Base-by-base conservation (phyloP, 2,888 invertebrate species). In the Apodemia mormo region DNA sequence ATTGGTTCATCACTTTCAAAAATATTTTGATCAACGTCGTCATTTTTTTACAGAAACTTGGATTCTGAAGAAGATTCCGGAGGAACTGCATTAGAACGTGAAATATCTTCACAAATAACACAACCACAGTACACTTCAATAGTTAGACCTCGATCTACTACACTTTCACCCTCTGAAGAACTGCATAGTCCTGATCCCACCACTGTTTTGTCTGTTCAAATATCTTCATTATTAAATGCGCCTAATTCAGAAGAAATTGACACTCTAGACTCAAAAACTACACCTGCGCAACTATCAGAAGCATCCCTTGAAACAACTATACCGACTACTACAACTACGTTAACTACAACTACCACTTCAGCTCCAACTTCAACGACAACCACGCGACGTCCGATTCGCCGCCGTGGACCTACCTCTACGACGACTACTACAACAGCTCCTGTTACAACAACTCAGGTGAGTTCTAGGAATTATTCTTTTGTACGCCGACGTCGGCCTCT, bases 401-500 rank as follows among this genome's bases (percentile, higher is more conserved):
- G 88, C 45, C 77, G 88, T 68, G 86, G 86, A 1, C 79, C 88
- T 12, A 80, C 81, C 14, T 83, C 76, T 10, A 71, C 78, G 3
- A 54, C 69, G 29, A 74, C 77, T 0, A 80, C 86, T 2, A 82
- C 85, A 22, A 78, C 86, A n/a, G 76, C 84, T 1, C 78, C 86
- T 10, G 78, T 84, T 9, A 78, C 87, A 9, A 80, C 86, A 12
- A 88, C 89, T 9, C 91, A 92, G 95, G 95, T 94, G 90, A 94
- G 95, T 93, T 86, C 87, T 82, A 94, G 90, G 92, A 93, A 88
- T 85, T 93, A 91, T 85, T 81, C 89, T 84, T 89, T 88, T 74
- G 82, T 92, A 74, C 89, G 86, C 73, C 90, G 93, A 72, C 88
- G 91, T 71, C 85, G 89, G 74, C 90, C 90, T 69, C 72, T 88